Evolutionary conservation across 1,140 invertebrate species (phyloP).

Genomic region (Papilio aristodemus): DNA sequence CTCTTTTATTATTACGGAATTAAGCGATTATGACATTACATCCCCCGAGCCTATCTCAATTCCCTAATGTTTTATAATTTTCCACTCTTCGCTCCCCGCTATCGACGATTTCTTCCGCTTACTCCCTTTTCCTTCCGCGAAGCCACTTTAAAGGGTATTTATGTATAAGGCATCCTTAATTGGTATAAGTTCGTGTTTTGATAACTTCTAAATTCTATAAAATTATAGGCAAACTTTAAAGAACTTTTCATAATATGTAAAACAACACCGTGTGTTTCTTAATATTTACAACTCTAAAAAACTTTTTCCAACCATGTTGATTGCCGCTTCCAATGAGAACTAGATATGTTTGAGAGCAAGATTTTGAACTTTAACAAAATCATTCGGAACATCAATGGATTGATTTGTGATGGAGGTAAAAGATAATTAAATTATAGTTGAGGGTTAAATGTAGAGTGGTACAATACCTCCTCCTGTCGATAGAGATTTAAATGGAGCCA

Average conservation of each 20-base stretch:
- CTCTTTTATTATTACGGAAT: constrained; percentile 29
- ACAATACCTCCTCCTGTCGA: constrained; percentile 61
- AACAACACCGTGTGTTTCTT: background rate
- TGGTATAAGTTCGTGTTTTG: constrained; percentile 65
- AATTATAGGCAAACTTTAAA: constrained; percentile 33
- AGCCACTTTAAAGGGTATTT: constrained; percentile 71
- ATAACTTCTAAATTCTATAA: constrained; percentile 55
- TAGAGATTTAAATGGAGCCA: constrained; percentile 74
- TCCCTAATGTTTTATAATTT: constrained; percentile 70
- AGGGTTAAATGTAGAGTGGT: constrained; percentile 59
- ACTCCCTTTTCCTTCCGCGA: constrained; percentile 66
- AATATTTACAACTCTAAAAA: background rate
- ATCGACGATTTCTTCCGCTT: constrained; percentile 71
- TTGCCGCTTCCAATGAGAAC: no score
- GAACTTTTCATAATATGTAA: background rate
- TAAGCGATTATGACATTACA: constrained; percentile 38
- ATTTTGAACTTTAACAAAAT: background rate
- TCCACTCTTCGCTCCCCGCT: constrained; percentile 69
- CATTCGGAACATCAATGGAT: background rate
- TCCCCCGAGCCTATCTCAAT: constrained; percentile 44
- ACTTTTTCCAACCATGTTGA: no score
- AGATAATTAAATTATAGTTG: constrained; percentile 60
- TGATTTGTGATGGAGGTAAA: constrained; percentile 52
- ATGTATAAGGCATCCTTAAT: constrained; percentile 71
- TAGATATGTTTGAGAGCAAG: no score